A percentile compares a stretch with the other conserved stretches of the same genome.
Evolutionary conservation across 2,888 invertebrate genomes (phyloP).

Genomic region (Cheilosia vulpina): DNA sequence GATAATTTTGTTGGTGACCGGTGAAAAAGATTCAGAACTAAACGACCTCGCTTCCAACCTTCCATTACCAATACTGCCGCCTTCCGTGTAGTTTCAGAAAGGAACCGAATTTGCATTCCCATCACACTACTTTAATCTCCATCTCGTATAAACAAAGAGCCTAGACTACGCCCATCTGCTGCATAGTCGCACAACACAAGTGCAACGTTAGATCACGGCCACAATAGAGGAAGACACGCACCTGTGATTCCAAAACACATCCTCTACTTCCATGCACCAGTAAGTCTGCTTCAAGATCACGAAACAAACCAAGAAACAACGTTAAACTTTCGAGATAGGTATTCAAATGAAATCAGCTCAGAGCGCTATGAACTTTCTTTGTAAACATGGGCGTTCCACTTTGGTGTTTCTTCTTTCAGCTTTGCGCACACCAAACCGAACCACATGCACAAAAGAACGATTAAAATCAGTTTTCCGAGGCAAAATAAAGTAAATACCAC

Average conservation of each 20-base stretch:
- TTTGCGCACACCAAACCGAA: not conserved
- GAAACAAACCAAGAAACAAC: not conserved
- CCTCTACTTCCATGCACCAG: constrained; percentile 42
- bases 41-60: no score
- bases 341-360: constrained; percentile 51
- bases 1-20: no score
- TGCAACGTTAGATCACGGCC: constrained; percentile 50
- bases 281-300: constrained; percentile 7
- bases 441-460: constrained; percentile 17
- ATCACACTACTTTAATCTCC: constrained; percentile 3
- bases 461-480: constrained; percentile 48
- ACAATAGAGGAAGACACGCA: constrained; percentile 40
- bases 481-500: constrained; percentile 41
- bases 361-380: constrained; percentile 59
- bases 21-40: no score
- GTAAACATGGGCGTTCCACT: constrained; percentile 61
- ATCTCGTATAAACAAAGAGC: constrained; percentile 24
- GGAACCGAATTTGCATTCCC: constrained; percentile 17
- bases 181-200: constrained; percentile 2
- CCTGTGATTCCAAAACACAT: constrained; percentile 24
- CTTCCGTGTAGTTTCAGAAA: not conserved
- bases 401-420: constrained; percentile 8
- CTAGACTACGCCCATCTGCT: constrained; percentile 6
- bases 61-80: no score
- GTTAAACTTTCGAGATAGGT: not conserved